Base-by-base conservation (phyloP, 2,113 vertebrate species). In the Platysternon megacephalum region DNA sequence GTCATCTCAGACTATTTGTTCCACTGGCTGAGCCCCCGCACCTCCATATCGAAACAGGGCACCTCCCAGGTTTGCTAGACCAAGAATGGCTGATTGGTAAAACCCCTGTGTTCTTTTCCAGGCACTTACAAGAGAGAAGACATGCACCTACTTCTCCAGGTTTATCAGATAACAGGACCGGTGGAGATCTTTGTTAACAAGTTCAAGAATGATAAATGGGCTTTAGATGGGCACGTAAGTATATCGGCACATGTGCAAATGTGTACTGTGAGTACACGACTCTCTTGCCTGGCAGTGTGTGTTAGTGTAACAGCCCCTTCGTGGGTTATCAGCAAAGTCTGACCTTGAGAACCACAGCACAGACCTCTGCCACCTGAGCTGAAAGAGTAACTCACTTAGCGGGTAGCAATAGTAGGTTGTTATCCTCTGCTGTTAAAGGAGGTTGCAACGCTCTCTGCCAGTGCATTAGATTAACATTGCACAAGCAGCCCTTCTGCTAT, bases 161-260 rank as follows among this genome's bases (percentile, higher is more conserved):
- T 99, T 49, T 98, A 99, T 94, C 99, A 99, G 96, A 99, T 99
- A 74, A 98, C 98, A 35, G 99, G 99, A 11, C 99, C 99, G 0
- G 98, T 99, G 96, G 99, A 99, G 94, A 99, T 99, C 94, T 99
- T 99, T 82, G 98, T 99, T 97, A 99, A 98, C 97, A 99, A 99
- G 98, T 99, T 99, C 97, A 99, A 98, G 98, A 99, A 98, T 0
- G 99, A 99, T 78, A 99, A 99, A 94, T 99, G 99, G 99, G 99
- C 99, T 49, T 97, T 99, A 51, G 99, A 99, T 49, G 99, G 99
- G 87, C 99, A 99, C 16, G 99, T 99, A 98, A 98, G 99, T 99
- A 24, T 53, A 22, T 1, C 9, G 21, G 46, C 85, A 48, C 9
- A 72, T 46, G 11, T 39, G 26, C 26, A 19, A 29, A 3, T 32